These are phyloP conservation scores for Apeltes quadracus DNA, from an alignment of 2,113 vertebrate genomes.

Conservation along the genomic window DNA sequence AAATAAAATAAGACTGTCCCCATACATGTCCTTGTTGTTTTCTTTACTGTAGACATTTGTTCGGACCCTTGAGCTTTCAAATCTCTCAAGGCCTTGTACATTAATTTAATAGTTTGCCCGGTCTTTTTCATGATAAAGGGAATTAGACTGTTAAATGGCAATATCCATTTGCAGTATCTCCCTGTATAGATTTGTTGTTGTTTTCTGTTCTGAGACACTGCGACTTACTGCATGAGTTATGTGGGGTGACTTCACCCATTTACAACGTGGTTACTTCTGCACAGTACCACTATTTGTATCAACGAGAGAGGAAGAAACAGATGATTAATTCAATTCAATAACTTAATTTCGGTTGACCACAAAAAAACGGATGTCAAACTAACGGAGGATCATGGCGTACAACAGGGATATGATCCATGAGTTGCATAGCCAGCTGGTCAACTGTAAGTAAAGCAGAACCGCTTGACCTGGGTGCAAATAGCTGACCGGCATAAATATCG, in stretches of 20 bases:
- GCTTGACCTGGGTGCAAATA: constrained; percentile 60
- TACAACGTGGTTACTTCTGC: constrained; percentile 30
- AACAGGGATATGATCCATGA: constrained; percentile 32
- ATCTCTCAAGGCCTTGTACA: constrained; percentile 47
- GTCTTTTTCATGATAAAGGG: constrained; percentile 56
- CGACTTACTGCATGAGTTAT: constrained; percentile 54
- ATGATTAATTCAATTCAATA: constrained; percentile 13
- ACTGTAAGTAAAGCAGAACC: constrained; percentile 45
- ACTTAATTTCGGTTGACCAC: not conserved
- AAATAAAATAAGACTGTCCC: constrained; percentile 29
- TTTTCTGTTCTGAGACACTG: constrained; percentile 45
- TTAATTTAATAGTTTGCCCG: constrained; percentile 60
- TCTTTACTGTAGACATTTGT: constrained; percentile 8
- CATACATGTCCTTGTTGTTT: constrained; percentile 9
- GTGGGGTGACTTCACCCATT: constrained; percentile 48
- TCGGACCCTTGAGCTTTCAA: constrained; percentile 38
- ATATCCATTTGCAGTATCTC: constrained; percentile 49
- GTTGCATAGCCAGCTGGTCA: constrained; percentile 17
- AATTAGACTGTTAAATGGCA: constrained; percentile 62
- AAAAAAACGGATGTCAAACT: constrained; percentile 14
- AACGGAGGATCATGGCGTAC: constrained; percentile 4
- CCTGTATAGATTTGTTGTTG: constrained; percentile 68
- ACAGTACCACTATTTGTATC: constrained; percentile 17
- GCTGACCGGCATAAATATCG: constrained; percentile 65
- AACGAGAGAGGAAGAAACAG: not conserved